phyloP scores from a whole-genome alignment of 2,797 vertebrate species.

The Artibeus jamaicensis region DNA sequence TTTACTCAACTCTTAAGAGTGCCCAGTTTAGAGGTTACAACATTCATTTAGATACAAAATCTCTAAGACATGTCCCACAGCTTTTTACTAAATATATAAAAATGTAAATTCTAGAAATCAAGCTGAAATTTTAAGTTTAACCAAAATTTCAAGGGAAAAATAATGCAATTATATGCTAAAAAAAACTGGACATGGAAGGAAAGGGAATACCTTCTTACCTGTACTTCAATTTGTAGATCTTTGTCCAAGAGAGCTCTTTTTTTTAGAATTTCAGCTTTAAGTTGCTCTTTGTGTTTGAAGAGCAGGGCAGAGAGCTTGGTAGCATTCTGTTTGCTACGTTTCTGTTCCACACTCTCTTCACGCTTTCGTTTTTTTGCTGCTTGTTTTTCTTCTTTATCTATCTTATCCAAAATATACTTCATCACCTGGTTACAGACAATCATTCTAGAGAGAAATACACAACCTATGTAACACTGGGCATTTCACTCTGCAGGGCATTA shows the following conservation, averaged over 20 bases:
- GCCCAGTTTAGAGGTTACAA: background rate
- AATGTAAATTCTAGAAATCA: background rate
- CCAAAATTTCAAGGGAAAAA: background rate
- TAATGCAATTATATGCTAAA: background rate
- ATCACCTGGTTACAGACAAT: conserved; percentile 99
- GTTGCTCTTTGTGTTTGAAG: conserved; percentile 96
- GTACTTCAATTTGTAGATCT: conserved; percentile 94
- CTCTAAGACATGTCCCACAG: background rate
- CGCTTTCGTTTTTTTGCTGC: conserved; percentile 93
- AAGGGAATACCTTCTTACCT: conserved; percentile 83
- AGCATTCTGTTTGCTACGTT: conserved; percentile 93
- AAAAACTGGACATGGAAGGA: background rate
- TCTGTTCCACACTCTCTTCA: conserved; percentile 96
- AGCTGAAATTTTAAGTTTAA: background rate
- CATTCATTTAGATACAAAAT: background rate
- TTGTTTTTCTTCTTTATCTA: conserved; percentile 97
- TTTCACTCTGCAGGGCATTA: background rate
- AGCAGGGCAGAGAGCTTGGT: conserved; percentile 94
- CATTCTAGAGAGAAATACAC: conserved; percentile 88
- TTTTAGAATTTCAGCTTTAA: conserved; percentile 96
- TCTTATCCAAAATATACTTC: conserved; percentile 98
- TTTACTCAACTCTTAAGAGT: background rate
- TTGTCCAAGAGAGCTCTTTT: conserved; percentile 96
- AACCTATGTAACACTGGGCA: conserved; percentile 52
- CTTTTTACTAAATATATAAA: background rate